Base-by-base conservation (phyloP, 2,888 invertebrate genomes). In the Cacoxenus indagator region DNA sequence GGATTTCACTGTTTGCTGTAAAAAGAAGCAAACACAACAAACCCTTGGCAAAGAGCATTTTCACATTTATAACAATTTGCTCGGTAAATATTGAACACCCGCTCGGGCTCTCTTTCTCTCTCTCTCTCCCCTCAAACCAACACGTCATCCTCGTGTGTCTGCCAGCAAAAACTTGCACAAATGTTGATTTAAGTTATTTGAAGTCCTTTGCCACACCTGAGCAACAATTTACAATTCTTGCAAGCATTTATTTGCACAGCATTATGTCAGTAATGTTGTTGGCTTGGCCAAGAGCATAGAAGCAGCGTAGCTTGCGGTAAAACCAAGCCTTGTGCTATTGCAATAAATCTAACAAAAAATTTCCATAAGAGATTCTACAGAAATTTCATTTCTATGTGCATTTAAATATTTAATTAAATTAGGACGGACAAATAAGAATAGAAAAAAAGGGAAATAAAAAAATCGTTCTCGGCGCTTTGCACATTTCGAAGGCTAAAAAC, bases 341-440 rank as follows among this genome's bases (percentile, higher is more conserved):
- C 45, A 62, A 79, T 79, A 80, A 79, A 82, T 79, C 82, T 82
- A 73, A 80, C 31, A 67, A 68, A 69, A 81, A 80, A 82, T 79
- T 79, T 79, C 75, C 78, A 78, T 78, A 79, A 79, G 74, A 78
- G 82, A 79, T 82, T 79, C 81, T 67, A 11, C 37, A 37, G 14
- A 37, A 2, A 37, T 37, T 37, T 37, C 37, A 37, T 37, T 37
- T 14, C 9, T 11, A 14, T 37, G 14, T 4, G 37, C 2, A 37
- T 37, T 37, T 37, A 37, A 37, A 37, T 37, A 37, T 37, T 37
- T 37, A 37, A 37, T 37, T 8, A 37, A 37, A 37, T 37, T 37
- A 14, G 17, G n/a, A 26, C 14, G 26, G 24, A 27, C 14, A 55
- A 55, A 24, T n/a, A 26, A 24, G 11, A 6, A 61, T 31, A 29